phyloP scores from a whole-genome alignment of 2,888 invertebrate species.

The Hartigia nigra region DNA sequence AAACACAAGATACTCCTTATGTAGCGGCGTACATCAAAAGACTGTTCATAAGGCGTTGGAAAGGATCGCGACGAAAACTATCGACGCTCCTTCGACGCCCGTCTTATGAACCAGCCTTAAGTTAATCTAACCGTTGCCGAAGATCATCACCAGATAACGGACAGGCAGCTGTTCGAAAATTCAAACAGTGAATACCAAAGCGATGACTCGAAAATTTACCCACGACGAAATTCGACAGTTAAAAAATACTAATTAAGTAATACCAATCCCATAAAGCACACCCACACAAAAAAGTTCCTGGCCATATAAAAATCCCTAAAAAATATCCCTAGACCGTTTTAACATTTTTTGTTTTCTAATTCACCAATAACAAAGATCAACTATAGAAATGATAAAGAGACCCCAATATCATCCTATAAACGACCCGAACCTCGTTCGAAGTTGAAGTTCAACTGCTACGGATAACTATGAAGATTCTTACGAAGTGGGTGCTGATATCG shows the following conservation, averaged over 20 bases:
- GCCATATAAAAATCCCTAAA: too few species aligned
- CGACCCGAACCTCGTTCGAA: background rate
- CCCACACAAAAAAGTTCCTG: too few species aligned
- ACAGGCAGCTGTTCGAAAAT: conserved; percentile 14
- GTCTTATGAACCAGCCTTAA: background rate
- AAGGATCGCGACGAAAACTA: background rate
- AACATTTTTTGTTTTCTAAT: background rate
- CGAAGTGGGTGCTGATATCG: conserved; percentile 13
- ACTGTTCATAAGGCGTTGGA: background rate
- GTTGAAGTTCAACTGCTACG: background rate
- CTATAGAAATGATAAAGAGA: background rate
- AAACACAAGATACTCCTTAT: background rate
- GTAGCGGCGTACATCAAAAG: background rate
- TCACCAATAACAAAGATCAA: background rate
- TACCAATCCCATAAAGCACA: background rate
- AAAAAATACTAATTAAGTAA: background rate
- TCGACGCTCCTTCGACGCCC: background rate
- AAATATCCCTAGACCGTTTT: background rate
- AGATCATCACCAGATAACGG: conserved; percentile 1
- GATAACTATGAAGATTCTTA: conserved; percentile 10
- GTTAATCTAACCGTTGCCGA: background rate
- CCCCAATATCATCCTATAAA: background rate
- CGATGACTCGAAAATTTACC: background rate
- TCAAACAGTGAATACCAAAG: background rate
- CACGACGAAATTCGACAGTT: background rate